Evolutionary conservation across 2,797 vertebrate genomes (phyloP).

Genomic region (Salmo trutta): DNA sequence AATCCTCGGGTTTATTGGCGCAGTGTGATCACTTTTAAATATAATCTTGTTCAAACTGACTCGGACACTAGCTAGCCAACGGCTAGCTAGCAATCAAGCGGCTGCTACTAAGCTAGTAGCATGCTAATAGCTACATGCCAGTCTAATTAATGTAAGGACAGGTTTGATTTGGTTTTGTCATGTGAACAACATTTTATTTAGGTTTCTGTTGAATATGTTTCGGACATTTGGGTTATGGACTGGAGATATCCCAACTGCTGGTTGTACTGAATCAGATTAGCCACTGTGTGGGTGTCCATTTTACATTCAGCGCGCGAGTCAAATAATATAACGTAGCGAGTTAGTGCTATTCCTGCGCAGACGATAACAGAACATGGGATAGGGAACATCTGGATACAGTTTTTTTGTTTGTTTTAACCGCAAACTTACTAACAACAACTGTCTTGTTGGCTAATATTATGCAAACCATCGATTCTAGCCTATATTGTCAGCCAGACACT

Average conservation of each 20-base stretch:
- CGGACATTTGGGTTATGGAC: neutral
- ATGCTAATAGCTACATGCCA: neutral
- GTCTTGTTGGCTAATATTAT: neutral
- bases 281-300: conserved; percentile 11
- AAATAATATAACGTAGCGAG: neutral
- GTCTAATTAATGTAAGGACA: neutral
- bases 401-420: no score
- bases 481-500: neutral
- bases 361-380: neutral
- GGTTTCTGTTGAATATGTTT: neutral
- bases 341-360: neutral
- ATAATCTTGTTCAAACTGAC: neutral
- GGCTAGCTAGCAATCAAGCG: neutral
- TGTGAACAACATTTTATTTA: neutral
- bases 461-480: neutral
- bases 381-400: neutral
- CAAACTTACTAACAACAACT: neutral
- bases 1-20: conserved; percentile 18
- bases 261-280: neutral
- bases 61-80: neutral
- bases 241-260: neutral
- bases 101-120: neutral
- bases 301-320: conserved; percentile 10
- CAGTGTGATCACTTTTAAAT: conserved; percentile 33
- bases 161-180: neutral